Base-by-base conservation (phyloP, 2,113 vertebrate species). In the Lophius piscatorius region DNA sequence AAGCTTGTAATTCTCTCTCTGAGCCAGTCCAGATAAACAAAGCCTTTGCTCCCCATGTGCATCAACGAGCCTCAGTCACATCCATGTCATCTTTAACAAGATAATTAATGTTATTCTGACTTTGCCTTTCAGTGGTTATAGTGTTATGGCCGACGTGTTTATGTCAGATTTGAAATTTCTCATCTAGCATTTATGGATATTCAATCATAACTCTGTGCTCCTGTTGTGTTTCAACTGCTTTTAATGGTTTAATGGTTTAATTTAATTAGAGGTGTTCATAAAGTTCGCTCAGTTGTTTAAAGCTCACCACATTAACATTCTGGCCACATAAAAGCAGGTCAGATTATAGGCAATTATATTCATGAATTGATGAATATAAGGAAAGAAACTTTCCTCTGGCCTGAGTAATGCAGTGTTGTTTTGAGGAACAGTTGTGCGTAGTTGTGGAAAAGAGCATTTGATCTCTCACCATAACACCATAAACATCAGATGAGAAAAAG, bases 391-490 rank as follows among this genome's bases (percentile, higher is more conserved):
- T 63, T 36, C 20, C 21, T 46, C 16, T 22, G 59, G 55, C 46
- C 20, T 66, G 56, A 71, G 70, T 74, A 51, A 78, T 63, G 14
- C 16, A 48, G 60, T 56, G 63, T 74, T 33, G 67, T 8, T 56
- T 60, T 78, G 54, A n/a, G n/a, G 31, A 78, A 76, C 36, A 61
- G 78, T 64, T 47, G 41, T 46, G 67, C 7, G 45, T 33, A 28
- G 41, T 40, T 81, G 83, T 61, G 60, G 63, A 58, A 52, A 49
- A 75, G 60, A 66, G 78, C 65, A 83, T 84, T 84, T 71, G 70
- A 65, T 52, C 51, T 61, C 57, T 67, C 62, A 46, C 40, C 65
- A 51, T 39, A 45, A 72, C 31, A 24, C 20, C 23, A 51, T 22
- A 22, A 44, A 56, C 23, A 34, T 63, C 61, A 55, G 35, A 62